These are phyloP conservation scores for Mungos mungo DNA, from an alignment of 2,113 vertebrate genomes.

Conservation along the genomic window DNA sequence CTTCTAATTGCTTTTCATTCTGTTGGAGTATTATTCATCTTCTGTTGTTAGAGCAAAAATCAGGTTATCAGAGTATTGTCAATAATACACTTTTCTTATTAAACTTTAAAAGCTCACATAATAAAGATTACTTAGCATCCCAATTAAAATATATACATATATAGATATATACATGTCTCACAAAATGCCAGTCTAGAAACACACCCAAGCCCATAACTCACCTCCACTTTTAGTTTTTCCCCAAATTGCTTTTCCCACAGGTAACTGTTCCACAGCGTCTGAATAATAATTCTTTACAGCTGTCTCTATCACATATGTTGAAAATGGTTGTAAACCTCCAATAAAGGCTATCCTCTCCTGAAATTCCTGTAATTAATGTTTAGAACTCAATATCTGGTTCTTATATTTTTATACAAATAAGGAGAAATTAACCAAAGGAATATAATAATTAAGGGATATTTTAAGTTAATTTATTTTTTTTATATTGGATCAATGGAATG, in stretches of 20 bases:
- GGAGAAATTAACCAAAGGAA: slow-evolving; percentile 11
- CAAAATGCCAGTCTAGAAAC: background rate
- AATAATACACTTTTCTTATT: background rate
- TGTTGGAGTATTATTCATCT: background rate
- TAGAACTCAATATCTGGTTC: slow-evolving; percentile 1
- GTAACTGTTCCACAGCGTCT: slow-evolving; percentile 57
- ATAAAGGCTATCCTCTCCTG: slow-evolving; percentile 71
- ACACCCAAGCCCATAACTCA: slow-evolving; percentile 71
- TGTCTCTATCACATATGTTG: slow-evolving; percentile 79
- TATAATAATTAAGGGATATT: background rate
- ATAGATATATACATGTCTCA: background rate
- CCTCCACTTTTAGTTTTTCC: slow-evolving; percentile 82
- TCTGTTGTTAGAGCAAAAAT: background rate
- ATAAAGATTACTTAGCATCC: slow-evolving; percentile 1
- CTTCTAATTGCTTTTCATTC: background rate
- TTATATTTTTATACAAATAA: slow-evolving; percentile 12
- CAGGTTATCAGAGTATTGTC: background rate
- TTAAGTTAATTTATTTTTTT: background rate
- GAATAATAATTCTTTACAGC: slow-evolving; percentile 84
- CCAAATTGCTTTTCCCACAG: slow-evolving; percentile 60
- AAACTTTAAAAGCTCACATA: background rate
- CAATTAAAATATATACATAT: background rate
- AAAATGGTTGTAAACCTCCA: slow-evolving; percentile 83
- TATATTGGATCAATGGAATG: background rate
- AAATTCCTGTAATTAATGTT: slow-evolving; percentile 82